Percentiles rank a stretch among this genome's conserved stretches.
Evolutionary conservation across 2,797 vertebrate species (phyloP).

Genomic region (Borostomias antarcticus): DNA sequence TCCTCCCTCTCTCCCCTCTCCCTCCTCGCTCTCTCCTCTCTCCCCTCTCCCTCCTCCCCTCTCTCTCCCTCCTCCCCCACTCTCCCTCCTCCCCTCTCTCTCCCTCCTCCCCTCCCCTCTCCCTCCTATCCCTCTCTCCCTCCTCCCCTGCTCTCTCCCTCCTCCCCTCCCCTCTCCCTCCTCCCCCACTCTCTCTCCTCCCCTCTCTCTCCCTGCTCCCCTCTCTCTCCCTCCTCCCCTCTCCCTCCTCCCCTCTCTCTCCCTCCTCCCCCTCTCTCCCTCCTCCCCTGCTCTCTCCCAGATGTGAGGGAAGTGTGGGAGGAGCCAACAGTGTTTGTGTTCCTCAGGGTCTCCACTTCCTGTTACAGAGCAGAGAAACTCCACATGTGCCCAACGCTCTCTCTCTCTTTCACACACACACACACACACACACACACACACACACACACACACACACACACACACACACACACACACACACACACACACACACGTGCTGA

Average conservation of each 20-base stretch:
- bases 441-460: conserved; percentile 32
- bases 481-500: conserved; percentile 8
- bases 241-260: neutral
- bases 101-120: conserved; percentile 30
- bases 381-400: conserved; percentile 61
- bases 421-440: conserved; percentile 17
- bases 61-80: too few species aligned
- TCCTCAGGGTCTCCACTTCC: conserved; percentile 73
- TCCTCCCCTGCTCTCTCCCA: conserved; percentile 44
- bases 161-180: conserved; percentile 38
- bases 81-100: neutral
- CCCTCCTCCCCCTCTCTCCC: conserved; percentile 5
- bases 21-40: too few species aligned
- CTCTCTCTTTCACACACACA: conserved; percentile 26
- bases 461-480: conserved; percentile 17
- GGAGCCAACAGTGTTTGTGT: conserved; percentile 64
- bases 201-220: conserved; percentile 8
- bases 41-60: conserved; percentile 10
- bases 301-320: conserved; percentile 67
- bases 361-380: conserved; percentile 63
- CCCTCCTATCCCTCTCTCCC: conserved; percentile 18
- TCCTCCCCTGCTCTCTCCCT: conserved; percentile 4
- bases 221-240: conserved; percentile 36
- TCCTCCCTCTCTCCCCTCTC: too few species aligned
- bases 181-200: neutral